Evolutionary conservation across 1,140 invertebrate species (phyloP), one percentile per base, ranked within the genome.

Genomic region (Drosophila dunni): DNA sequence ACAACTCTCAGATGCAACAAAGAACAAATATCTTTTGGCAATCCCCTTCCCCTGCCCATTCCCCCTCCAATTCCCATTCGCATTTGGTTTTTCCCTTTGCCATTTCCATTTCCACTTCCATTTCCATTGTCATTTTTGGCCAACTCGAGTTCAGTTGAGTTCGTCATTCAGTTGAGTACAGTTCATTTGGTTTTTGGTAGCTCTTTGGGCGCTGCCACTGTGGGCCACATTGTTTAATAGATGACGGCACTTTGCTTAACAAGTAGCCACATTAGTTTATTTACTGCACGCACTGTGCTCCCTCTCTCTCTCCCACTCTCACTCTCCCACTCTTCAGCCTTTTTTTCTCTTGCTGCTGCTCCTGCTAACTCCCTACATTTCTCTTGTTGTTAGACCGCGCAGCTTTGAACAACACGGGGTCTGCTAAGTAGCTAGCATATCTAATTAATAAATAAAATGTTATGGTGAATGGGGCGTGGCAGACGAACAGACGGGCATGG

Each of bases 191-290:
- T 7, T 40, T 33, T 24, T 8, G 48, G 20, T 24, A 11, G 10
- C 3, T n/a, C 6, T 50, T 11, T 29, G 40, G 40, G 1, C 7
- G 40, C 4, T 40, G 46, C 11, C 46, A 20, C 46, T 13, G 60
- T 46, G 44, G 44, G 44, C n/a, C 71, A 88, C 79, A 86, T 79
- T 86, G 79, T 89, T 79, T 88, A 88, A 88, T 88, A 88, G 83
- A 88, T 88, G 83, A 80, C 77, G 83, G 83, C 80, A 88, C 83
- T 88, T 88, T 89, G 83, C 84, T 89, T 88, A 88, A 89, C 83
- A 88, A 88, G 83, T 76, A 80, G 83, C 65, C 83, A 70, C 84
- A 88, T 88, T 88, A 88, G 83, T 88, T 88, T 88, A 88, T 79
- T 88, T 83, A 88, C 83, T 88, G 76, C 76, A 68, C 53, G 70